A percentile compares a stretch with the other conserved stretches of the same genome.
Evolutionary conservation across 2,888 invertebrate species (phyloP).

Genomic region (Euspilapteryx auroguttella): DNA sequence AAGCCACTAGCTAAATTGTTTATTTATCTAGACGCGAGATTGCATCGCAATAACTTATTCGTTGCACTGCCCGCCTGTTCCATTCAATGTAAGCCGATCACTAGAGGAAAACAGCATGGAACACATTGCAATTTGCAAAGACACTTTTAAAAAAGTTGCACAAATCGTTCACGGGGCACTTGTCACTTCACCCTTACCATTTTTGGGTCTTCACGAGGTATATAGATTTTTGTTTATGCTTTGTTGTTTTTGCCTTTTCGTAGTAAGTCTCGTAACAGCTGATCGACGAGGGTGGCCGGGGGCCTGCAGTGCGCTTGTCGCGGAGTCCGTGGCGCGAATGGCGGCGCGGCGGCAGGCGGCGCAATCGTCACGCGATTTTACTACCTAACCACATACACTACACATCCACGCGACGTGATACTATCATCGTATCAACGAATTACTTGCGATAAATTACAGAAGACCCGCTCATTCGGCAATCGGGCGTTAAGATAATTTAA

Average conservation of each 20-base stretch:
- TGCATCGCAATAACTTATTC: too few relatives aligned
- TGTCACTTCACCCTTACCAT: conserved; percentile 43
- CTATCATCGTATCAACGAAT: conserved; percentile 17
- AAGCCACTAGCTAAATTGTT: too few relatives aligned
- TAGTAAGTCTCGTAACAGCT: conserved; percentile 25
- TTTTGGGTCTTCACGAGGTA: too few relatives aligned
- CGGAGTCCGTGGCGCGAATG: conserved; percentile 48
- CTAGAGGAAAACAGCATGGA: background rate
- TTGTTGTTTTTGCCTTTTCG: background rate
- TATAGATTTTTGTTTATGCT: too few relatives aligned
- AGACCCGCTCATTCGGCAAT: conserved; percentile 5
- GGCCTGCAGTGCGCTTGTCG: conserved; percentile 29
- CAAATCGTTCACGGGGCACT: conserved; percentile 33
- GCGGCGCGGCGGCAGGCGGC: conserved; percentile 30
- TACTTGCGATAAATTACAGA: conserved; percentile 15
- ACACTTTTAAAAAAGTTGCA: conserved; percentile 22
- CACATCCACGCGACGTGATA: conserved; percentile 23
- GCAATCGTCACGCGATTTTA: conserved; percentile 44
- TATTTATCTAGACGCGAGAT: too few relatives aligned
- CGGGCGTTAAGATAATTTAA: conserved; percentile 33
- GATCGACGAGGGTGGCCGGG: conserved; percentile 27
- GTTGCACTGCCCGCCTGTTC: too few relatives aligned
- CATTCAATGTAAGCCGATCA: background rate
- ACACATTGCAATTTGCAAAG: conserved; percentile 16
- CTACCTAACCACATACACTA: conserved; percentile 27